phyloP scores from a whole-genome alignment of 2,797 vertebrate genomes.

The Crenuchus spilurus region DNA sequence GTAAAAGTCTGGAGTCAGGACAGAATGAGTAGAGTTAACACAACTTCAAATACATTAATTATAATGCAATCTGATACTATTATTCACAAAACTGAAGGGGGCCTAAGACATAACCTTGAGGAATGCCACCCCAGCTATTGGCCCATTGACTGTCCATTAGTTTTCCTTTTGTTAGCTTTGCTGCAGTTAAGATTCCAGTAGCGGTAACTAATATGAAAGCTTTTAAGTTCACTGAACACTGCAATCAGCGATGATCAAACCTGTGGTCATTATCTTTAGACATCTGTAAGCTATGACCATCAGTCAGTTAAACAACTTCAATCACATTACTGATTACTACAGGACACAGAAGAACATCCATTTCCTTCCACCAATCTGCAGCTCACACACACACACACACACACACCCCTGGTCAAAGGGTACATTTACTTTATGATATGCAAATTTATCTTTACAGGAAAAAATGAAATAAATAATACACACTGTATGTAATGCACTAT shows the following conservation, averaged over 20 bases:
- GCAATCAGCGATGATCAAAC: constrained; percentile 15
- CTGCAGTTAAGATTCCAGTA: not conserved
- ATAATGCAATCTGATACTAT: too few relatives aligned
- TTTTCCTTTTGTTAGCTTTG: not conserved
- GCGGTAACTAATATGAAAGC: not conserved
- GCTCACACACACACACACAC: not conserved
- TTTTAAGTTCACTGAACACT: not conserved
- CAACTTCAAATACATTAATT: too few relatives aligned
- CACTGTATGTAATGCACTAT: too few relatives aligned
- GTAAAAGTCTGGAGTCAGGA: too few relatives aligned
- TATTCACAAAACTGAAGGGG: too few relatives aligned
- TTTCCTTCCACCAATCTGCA: constrained; percentile 31
- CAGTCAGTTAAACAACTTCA: constrained; percentile 65
- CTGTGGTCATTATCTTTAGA: constrained; percentile 6
- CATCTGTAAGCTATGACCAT: constrained; percentile 77
- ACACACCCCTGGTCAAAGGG: constrained; percentile 42
- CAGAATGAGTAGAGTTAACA: too few relatives aligned
- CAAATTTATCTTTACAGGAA: not conserved
- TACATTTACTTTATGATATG: too few relatives aligned
- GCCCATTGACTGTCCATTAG: too few relatives aligned
- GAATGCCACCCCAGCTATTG: too few relatives aligned
- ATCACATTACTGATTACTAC: constrained; percentile 55
- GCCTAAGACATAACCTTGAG: too few relatives aligned
- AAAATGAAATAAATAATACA: too few relatives aligned
- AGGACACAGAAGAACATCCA: constrained; percentile 17